Evolutionary conservation across 2,888 invertebrate species (phyloP), one percentile per base, ranked within the genome.

Genomic region (Leucophora obtusa): DNA sequence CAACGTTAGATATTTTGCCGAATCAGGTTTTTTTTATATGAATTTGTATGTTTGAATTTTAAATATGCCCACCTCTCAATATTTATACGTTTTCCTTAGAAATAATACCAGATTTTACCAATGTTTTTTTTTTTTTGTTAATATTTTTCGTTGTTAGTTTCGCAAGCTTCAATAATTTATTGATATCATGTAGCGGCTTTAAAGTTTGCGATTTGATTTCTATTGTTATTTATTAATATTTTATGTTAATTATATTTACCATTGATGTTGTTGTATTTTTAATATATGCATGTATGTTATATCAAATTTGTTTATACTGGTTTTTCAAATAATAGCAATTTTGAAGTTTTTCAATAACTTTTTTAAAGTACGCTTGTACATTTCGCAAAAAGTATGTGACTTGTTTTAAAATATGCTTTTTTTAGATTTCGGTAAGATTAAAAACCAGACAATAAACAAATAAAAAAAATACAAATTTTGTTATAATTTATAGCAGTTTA

Each of bases 1-100:
- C 24, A 65, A 47, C 72, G 72, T 81, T 81, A 81, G 81, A 81
- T 81, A 77, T 81, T 73, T 73, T 54, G 58, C 69, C 73, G 81
- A 77, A 81, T 73, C 77, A 69, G 77, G 69, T 81, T 80, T 76
- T 17, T 28, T 18, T 17, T 10, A 33, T n/a, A 50, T 53, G 54
- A 28, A 50, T 35, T 51, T 72, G 11, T 62, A n/a, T 14, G n/a
- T 7, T 28, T 28, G 28, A 28, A 28, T 28, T 62, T 50, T 54
- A n/a, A 38, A 38, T 38, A 47, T 47, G n/a, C 43, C 43, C 43
- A 47, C 43, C 43, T 47, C n/a, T 47, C 4, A 47, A 47, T 47
- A 47, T 47, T 14, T 47, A n/a, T 47, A 11, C n/a, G n/a, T 47
- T 14, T 47, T 47, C 43, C 43, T 47, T 47, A n/a, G 7, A 47